Conservation (phyloP, 2,888 invertebrate species). For the Timandra comae region DNA sequence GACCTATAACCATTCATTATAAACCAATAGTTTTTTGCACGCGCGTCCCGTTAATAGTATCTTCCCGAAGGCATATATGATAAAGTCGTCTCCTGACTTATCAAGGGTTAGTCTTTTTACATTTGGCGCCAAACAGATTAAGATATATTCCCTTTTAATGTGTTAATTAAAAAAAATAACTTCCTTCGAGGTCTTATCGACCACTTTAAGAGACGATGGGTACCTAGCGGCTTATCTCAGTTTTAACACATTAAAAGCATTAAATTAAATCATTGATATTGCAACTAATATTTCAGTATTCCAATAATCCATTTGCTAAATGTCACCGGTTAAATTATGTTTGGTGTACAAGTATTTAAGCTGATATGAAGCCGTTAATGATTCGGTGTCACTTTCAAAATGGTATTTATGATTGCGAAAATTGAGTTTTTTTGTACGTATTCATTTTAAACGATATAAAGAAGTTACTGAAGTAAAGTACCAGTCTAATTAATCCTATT, state of each 20-base stretch:
- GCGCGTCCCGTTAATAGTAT: slow-evolving; percentile 48
- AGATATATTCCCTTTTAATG: slow-evolving; percentile 68
- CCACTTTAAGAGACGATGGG: slow-evolving; percentile 59
- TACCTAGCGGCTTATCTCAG: slow-evolving; percentile 52
- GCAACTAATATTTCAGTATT: slow-evolving; percentile 25
- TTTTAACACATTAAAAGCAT: slow-evolving; percentile 61
- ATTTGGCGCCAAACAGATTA: slow-evolving; percentile 73
- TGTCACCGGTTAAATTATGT: slow-evolving; percentile 7
- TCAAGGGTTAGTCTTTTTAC: slow-evolving; percentile 63
- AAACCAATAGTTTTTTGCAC: slow-evolving; percentile 61
- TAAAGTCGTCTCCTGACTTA: slow-evolving; percentile 60
- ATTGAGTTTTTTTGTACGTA: no score
- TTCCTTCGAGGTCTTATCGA: slow-evolving; percentile 52
- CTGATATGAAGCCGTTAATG: slow-evolving; percentile 1
- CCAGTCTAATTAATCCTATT: no score
- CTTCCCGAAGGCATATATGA: slow-evolving; percentile 50
- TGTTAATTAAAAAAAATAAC: slow-evolving; percentile 73
- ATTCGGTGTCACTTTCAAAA: no score
- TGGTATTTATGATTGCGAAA: no score
- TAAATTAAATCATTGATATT: slow-evolving; percentile 45
- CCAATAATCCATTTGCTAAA: slow-evolving; percentile 19
- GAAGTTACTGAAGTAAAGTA: no score
- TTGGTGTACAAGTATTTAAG: background rate
- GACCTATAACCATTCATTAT: slow-evolving; percentile 42
- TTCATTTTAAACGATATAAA: no score